These are phyloP conservation scores for Saccopteryx leptura DNA, from an alignment of 2,113 vertebrate genomes.

Conservation along the genomic window DNA sequence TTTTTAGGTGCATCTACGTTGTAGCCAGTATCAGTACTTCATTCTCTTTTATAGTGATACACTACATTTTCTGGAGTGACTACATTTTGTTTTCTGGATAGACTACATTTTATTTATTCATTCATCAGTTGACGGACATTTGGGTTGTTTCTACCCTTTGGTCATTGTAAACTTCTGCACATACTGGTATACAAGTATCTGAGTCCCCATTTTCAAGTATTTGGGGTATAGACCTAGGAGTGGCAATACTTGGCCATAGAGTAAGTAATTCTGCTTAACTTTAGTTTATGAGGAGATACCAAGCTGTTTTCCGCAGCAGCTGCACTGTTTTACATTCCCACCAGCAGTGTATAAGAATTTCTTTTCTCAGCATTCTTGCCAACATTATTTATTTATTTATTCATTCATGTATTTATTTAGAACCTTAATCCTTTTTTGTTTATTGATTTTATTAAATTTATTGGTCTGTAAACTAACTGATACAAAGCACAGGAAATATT, in stretches of 20 bases:
- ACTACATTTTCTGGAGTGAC: too few species aligned
- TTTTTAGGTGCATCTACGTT: background rate
- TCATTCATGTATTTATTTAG: too few species aligned
- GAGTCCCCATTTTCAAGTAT: background rate
- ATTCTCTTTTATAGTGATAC: background rate
- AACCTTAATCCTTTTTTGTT: too few species aligned
- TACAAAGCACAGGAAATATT: background rate
- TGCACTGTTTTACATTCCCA: too few species aligned
- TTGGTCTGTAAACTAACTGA: background rate
- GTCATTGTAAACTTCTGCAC: background rate
- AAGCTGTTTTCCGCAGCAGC: too few species aligned
- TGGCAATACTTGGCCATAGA: background rate
- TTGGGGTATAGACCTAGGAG: background rate
- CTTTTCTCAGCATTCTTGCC: too few species aligned
- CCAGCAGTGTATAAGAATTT: too few species aligned
- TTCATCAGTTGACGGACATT: background rate
- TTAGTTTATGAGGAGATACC: too few species aligned
- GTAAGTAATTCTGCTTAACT: too few species aligned
- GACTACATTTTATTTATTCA: background rate
- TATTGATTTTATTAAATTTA: too few species aligned
- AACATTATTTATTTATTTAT: too few species aligned
- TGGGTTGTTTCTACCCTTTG: background rate
- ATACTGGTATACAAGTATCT: background rate
- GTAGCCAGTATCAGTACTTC: background rate
- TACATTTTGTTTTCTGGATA: background rate